Conservation (phyloP, 1,140 invertebrate species). For the Acromyrmex heyeri region DNA sequence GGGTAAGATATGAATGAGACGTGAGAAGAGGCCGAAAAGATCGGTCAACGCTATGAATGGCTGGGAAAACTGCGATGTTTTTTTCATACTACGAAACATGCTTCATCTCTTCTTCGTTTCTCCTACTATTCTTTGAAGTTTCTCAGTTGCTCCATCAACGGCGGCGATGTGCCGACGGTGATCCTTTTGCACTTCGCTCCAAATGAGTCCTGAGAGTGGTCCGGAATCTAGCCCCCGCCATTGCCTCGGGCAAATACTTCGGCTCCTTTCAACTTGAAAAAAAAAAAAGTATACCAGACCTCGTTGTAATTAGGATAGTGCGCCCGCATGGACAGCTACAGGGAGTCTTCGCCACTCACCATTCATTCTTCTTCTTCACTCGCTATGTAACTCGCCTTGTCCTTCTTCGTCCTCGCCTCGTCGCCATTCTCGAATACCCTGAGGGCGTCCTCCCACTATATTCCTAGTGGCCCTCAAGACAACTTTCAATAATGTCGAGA, state of each 20-base stretch:
- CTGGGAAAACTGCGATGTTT: constrained; percentile 80
- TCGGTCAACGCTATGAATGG: constrained; percentile 79
- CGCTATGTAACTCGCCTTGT: constrained; percentile 68
- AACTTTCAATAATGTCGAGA: constrained; percentile 79
- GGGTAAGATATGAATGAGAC: constrained; percentile 82
- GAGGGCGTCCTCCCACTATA: constrained; percentile 79
- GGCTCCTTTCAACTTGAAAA: constrained; percentile 83
- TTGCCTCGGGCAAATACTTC: constrained; percentile 84
- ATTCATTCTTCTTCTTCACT: constrained; percentile 76
- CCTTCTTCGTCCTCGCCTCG: constrained; percentile 67
- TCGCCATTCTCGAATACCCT: constrained; percentile 68
- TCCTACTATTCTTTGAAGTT: not conserved
- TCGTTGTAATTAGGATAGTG: constrained; percentile 87
- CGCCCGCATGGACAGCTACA: constrained; percentile 83
- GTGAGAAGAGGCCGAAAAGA: constrained; percentile 79
- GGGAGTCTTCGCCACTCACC: constrained; percentile 65
- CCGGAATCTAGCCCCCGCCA: constrained; percentile 81
- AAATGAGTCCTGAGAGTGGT: constrained; percentile 79
- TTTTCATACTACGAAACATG: constrained; percentile 52
- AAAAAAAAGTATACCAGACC: constrained; percentile 80
- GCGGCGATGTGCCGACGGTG: constrained; percentile 77
- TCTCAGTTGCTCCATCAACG: constrained; percentile 59
- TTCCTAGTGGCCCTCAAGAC: constrained; percentile 83
- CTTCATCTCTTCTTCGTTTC: constrained; percentile 50
- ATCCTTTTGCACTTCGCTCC: constrained; percentile 81